phyloP scores from a whole-genome alignment of 2,113 vertebrate genomes.

The Catagonus wagneri region DNA sequence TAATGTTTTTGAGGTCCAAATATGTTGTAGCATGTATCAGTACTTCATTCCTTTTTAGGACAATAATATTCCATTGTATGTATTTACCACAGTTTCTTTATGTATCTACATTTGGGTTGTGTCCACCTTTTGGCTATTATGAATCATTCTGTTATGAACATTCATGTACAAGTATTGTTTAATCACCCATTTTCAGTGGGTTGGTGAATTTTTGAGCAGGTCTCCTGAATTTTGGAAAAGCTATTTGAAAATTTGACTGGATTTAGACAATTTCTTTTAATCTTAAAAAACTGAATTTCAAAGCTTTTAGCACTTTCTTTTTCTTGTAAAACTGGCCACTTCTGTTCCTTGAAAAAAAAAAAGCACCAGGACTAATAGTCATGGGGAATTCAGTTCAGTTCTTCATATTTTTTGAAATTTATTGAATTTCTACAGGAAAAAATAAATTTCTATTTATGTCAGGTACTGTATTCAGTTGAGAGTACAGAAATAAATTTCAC shows the following conservation, averaged over 20 bases:
- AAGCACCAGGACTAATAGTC: background rate
- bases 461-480: background rate
- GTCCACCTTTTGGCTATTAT: background rate
- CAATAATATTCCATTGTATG: background rate
- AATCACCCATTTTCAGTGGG: background rate
- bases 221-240: background rate
- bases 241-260: background rate
- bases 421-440: background rate
- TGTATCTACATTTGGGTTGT: too few species aligned
- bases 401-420: background rate
- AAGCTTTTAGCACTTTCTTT: background rate
- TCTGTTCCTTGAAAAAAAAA: background rate
- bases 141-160: background rate
- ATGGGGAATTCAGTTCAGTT: slow-evolving; percentile 3
- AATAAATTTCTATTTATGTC: background rate
- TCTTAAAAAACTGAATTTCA: background rate
- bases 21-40: background rate
- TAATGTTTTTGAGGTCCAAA: background rate
- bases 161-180: background rate
- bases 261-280: background rate
- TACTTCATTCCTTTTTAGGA: too few species aligned
- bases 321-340: background rate
- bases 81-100: background rate
- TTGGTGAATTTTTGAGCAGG: background rate
- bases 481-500: background rate